Evolutionary conservation across 2,113 vertebrate genomes (phyloP).

Genomic region (Anolis sagrei): DNA sequence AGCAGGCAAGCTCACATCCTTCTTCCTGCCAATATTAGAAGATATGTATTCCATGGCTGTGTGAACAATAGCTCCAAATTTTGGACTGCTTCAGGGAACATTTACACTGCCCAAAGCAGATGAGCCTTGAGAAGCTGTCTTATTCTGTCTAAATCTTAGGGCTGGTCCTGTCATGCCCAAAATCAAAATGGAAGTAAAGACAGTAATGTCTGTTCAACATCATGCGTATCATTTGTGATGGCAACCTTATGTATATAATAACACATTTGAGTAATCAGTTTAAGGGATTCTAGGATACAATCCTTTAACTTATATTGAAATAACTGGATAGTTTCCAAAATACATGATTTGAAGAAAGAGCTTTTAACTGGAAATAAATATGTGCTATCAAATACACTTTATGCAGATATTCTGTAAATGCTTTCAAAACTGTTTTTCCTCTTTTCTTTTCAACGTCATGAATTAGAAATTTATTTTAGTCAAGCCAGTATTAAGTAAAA

Average conservation of each 20-base stretch:
- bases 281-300: not conserved
- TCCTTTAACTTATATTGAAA: not conserved
- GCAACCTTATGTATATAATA: not conserved
- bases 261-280: not conserved
- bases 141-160: too few species aligned
- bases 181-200: not conserved
- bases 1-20: too few species aligned
- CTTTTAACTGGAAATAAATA: not conserved
- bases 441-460: conserved; percentile 26
- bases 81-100: too few species aligned
- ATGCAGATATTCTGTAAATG: not conserved
- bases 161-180: not conserved
- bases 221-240: not conserved
- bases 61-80: too few species aligned
- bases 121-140: too few species aligned
- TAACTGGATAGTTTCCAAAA: not conserved
- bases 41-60: too few species aligned
- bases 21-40: too few species aligned
- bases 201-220: not conserved
- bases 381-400: not conserved
- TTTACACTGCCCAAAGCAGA: too few species aligned
- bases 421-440: not conserved
- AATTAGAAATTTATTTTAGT: conserved; percentile 33
- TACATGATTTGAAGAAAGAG: not conserved
- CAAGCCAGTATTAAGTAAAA: not conserved